Conservation (phyloP, 2,113 vertebrate species). For the Arothron firmamentum region DNA sequence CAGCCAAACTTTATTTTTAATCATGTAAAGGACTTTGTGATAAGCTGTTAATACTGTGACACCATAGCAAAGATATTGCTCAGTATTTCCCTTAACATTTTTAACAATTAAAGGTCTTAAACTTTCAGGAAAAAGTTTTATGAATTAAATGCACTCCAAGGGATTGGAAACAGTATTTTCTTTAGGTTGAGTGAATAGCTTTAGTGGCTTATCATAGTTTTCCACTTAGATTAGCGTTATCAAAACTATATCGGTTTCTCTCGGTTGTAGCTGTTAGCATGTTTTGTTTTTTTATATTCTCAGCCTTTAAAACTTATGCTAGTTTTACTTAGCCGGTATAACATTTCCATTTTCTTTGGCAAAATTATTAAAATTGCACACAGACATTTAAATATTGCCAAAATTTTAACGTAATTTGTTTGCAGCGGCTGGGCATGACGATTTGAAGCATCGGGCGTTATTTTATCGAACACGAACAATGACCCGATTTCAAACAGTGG, state of each 20-base stretch:
- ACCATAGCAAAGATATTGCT: too few relatives aligned
- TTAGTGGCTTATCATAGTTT: not conserved
- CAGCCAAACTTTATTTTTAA: too few relatives aligned
- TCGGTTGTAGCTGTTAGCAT: not conserved
- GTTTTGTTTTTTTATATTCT: not conserved
- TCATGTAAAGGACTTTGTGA: too few relatives aligned
- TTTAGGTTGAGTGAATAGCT: conserved; percentile 13
- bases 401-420: not conserved
- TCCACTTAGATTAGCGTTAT: too few relatives aligned
- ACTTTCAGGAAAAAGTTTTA: too few relatives aligned
- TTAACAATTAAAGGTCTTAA: too few relatives aligned
- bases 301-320: not conserved
- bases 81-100: too few relatives aligned
- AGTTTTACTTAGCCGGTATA: not conserved
- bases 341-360: not conserved
- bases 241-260: not conserved
- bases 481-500: conserved; percentile 54
- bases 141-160: too few relatives aligned
- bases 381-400: not conserved
- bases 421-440: not conserved
- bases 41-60: too few relatives aligned
- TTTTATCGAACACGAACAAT: conserved; percentile 51
- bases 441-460: conserved; percentile 35
- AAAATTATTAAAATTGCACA: too few relatives aligned
- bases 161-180: not conserved